Conservation (phyloP, 2,888 invertebrate species). For the Nomada flava region DNA sequence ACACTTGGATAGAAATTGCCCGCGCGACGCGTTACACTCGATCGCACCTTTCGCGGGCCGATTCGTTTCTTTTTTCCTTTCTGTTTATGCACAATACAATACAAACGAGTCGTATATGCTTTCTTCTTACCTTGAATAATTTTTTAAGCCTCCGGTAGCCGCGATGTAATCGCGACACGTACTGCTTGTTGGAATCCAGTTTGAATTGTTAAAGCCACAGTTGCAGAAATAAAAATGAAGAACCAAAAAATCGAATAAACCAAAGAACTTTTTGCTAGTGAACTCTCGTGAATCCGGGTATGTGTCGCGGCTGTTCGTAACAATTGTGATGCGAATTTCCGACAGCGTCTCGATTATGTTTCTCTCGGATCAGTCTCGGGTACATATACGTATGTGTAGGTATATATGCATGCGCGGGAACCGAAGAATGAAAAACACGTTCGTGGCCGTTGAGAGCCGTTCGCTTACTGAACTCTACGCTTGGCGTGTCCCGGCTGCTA, state of each 20-base stretch:
- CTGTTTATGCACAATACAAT: not conserved
- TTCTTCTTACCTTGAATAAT: conserved; percentile 82
- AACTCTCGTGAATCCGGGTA: conserved; percentile 48
- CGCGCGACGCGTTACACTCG: conserved; percentile 20
- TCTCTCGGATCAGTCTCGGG: conserved; percentile 69
- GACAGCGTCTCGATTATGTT: conserved; percentile 68
- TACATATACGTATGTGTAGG: conserved; percentile 63
- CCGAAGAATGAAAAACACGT: conserved; percentile 76
- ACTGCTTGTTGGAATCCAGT: conserved; percentile 84
- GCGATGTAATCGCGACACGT: conserved; percentile 84
- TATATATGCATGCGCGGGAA: conserved; percentile 73
- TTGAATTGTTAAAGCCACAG: conserved; percentile 83
- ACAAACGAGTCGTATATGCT: not conserved
- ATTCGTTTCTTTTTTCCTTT: conserved; percentile 3
- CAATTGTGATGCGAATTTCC: conserved; percentile 58
- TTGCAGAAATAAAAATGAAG: conserved; percentile 72
- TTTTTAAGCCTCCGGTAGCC: conserved; percentile 84
- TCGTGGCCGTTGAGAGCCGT: conserved; percentile 79
- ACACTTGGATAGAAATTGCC: not conserved
- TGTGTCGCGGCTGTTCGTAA: conserved; percentile 64
- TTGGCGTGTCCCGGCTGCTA: conserved; percentile 80
- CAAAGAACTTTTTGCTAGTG: conserved; percentile 35
- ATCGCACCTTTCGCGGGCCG: conserved; percentile 27
- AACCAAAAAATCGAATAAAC: conserved; percentile 67
- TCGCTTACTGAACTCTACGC: conserved; percentile 82